Evolutionary conservation across 2,113 vertebrate genomes (phyloP).

Genomic region (Elephas maximus): DNA sequence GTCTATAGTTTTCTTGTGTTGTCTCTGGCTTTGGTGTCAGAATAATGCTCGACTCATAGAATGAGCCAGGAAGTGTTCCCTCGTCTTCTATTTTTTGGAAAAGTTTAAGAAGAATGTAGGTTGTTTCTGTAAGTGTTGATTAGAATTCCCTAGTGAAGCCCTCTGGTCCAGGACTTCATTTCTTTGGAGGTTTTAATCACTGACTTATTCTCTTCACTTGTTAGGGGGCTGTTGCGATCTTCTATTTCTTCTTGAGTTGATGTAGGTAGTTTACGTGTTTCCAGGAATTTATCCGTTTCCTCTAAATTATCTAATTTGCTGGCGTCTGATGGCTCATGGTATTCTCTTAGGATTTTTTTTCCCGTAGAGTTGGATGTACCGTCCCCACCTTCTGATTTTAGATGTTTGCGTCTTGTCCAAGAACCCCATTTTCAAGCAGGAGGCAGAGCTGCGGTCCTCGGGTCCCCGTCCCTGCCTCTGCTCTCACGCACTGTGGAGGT

Average conservation of each 20-base stretch:
- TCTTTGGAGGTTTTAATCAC: too few species aligned
- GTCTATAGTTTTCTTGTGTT: not conserved
- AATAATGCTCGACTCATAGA: not conserved
- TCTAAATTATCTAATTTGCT: too few species aligned
- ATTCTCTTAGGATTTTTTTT: too few species aligned
- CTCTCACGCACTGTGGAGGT: not conserved
- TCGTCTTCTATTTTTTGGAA: not conserved
- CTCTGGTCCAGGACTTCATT: not conserved
- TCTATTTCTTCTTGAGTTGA: too few species aligned
- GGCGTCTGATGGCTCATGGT: too few species aligned
- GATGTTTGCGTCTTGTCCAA: not conserved
- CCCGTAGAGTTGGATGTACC: not conserved
- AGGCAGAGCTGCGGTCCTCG: not conserved
- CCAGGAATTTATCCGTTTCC: not conserved
- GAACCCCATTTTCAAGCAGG: not conserved
- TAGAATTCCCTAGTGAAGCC: not conserved
- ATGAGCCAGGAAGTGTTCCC: not conserved
- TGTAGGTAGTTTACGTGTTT: not conserved
- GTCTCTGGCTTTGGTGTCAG: not conserved
- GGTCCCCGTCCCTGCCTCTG: not conserved
- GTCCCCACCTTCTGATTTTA: not conserved
- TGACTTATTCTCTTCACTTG: too few species aligned
- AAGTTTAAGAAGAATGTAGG: not conserved
- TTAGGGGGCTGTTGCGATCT: too few species aligned
- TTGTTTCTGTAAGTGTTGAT: not conserved